Base-by-base conservation (phyloP, 64 coral and sea anemone species). In the Porites lutea region DNA sequence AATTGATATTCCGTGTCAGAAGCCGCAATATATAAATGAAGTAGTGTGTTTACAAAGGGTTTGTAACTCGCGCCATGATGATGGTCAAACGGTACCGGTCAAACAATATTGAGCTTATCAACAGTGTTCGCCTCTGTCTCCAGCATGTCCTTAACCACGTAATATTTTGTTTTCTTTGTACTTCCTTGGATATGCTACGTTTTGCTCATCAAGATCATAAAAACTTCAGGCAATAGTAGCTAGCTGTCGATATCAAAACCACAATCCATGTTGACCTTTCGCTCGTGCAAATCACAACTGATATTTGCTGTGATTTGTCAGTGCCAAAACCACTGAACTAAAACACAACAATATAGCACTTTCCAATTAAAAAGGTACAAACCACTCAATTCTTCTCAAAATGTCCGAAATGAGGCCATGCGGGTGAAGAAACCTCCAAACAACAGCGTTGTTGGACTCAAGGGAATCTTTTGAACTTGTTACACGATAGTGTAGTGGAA, bases 281-380 rank as follows among this genome's bases (percentile, higher is more conserved):
- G 61, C 37, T 51, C 59, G 59, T 20, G 47, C 63, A 67, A 48
- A 84, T 68, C 81, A 51, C 81, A 49, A 84, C 62, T 20, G 81
- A 6, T 67, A 48, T 84, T 84, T 68, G 19, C 52, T 12, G 16
- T 84, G 47, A 62, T 80, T 21, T 60, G 10, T 61, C 55, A 20
- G 1, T 54, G 78, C 22, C 22, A 80, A 84, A 48, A 84, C 46
- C 62, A 52, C 63, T 51, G 0, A 19, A 52, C 48, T 23, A 69
- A 65, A 67, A 20, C 62, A 84, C 43, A 50, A 16, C 48, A 76
- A 76, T 76, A 84, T 37, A 8, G 8, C 18, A n/a, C 10, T 18
- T 69, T 51, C 63, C 81, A 68, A 84, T 84, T 84, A 68, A 84
- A 68, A 67, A 19, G 59, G 8, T 51, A 18, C 44, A 51, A 82